These are phyloP conservation scores for Semotilus atromaculatus DNA, from an alignment of 2,797 vertebrate species.

Conservation along the genomic window DNA sequence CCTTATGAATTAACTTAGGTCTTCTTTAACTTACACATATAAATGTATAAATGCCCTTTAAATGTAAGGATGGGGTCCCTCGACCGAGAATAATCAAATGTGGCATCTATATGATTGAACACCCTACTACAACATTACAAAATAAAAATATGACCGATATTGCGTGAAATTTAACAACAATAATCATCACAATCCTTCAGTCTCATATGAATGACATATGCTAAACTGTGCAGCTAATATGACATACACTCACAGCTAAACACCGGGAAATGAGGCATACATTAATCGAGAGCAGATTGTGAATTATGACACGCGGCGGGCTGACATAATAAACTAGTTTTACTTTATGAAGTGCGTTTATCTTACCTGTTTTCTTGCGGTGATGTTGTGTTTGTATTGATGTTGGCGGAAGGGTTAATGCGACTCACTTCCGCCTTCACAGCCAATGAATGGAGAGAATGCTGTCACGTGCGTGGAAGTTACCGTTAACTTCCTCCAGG, in stretches of 20 bases:
- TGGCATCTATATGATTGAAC: not conserved
- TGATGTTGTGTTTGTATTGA: not conserved
- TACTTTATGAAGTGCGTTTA: rapidly evolving
- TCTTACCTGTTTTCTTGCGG: conserved; percentile 6
- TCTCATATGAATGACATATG: not conserved
- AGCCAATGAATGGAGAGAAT: conserved; percentile 1
- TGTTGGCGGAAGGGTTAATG: not conserved
- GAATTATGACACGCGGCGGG: not conserved
- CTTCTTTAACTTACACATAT: not conserved
- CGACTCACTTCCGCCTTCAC: conserved; percentile 18
- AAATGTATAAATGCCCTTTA: not conserved
- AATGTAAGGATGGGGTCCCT: too few relatives aligned
- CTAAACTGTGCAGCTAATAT: not conserved
- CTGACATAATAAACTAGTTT: not conserved
- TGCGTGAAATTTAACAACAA: not conserved
- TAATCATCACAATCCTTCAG: not conserved
- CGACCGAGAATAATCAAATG: not conserved
- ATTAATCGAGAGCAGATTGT: not conserved
- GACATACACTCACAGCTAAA: too few relatives aligned
- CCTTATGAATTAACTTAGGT: not conserved
- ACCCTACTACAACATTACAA: not conserved
- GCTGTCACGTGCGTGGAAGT: not conserved
- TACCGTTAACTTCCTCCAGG: not conserved
- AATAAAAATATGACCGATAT: not conserved
- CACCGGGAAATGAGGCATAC: not conserved